A percentile compares a stretch with the other conserved stretches of the same genome.
Conservation (phyloP, 2,888 invertebrate species). For the Iselma pallidipennis region DNA sequence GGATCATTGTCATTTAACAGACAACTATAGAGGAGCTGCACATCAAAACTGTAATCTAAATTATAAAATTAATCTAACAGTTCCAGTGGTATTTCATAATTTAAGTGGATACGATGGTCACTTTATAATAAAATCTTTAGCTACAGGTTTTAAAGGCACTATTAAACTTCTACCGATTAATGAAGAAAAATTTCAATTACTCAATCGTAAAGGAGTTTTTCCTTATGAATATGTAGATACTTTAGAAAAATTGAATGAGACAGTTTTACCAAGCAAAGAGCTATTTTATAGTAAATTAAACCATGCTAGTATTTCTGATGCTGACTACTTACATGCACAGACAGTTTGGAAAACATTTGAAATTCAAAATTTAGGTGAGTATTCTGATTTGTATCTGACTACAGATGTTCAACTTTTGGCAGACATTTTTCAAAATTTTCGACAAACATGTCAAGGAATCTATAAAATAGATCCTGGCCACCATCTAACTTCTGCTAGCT, state of each 20-base stretch:
- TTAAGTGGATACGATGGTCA: constrained; percentile 41
- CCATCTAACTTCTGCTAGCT: constrained; percentile 44
- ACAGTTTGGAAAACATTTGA: constrained; percentile 38
- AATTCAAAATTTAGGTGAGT: constrained; percentile 21
- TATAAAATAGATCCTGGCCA: constrained; percentile 47
- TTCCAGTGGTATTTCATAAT: constrained; percentile 46
- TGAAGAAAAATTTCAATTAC: constrained; percentile 44
- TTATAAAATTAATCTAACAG: constrained; percentile 34
- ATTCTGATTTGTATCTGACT: constrained; percentile 16
- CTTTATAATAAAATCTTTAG: constrained; percentile 39
- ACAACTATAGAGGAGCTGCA: constrained; percentile 35
- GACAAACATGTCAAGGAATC: not conserved
- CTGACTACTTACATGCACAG: constrained; percentile 39
- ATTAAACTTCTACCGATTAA: constrained; percentile 39
- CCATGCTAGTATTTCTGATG: constrained; percentile 24
- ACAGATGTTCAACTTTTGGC: constrained; percentile 13
- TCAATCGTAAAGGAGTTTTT: constrained; percentile 41
- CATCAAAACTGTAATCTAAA: constrained; percentile 45
- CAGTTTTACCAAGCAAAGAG: constrained; percentile 26
- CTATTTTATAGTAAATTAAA: constrained; percentile 28
- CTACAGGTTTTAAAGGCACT: constrained; percentile 23
- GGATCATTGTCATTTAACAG: constrained; percentile 42
- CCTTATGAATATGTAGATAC: constrained; percentile 41
- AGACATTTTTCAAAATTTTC: constrained; percentile 18
- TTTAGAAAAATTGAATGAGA: constrained; percentile 24